Base-by-base conservation (phyloP, 2,888 invertebrate genomes). In the Halictus ligatus region DNA sequence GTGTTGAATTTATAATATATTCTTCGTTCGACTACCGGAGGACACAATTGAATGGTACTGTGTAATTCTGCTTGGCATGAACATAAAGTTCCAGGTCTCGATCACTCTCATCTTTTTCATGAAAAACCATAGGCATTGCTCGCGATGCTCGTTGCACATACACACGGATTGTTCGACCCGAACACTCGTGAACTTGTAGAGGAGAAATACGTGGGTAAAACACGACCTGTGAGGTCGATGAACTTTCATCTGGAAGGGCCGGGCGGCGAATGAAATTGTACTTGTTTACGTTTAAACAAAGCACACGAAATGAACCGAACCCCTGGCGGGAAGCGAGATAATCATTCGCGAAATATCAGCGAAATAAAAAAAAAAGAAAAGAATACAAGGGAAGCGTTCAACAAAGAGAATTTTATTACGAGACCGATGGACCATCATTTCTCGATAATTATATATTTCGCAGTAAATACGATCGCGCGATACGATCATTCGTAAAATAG, bases 401-500 rank as follows among this genome's bases (percentile, higher is more conserved):
- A 69, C 21, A 21, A 40, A 5, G n/a, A n/a, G 40, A 69, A 40
- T 35, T 35, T 15, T 54, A 13, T 69, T 15, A 18, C n/a, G 1
- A 8, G 25, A 40, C 40, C 10, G 40, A 21, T 3, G 4, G 15
- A 40, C 4, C 21, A n/a, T 40, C 69, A 21, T 69, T 69, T 69
- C 8, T 2, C 40, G 40, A n/a, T 69, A 43, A 69, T 69, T 43
- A 69, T 43, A 69, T 21, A 69, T 40, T 40, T 69, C 35, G 1
- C 12, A 35, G 21, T 35, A 40, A 40, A 40, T 43, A 21, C 21
- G 35, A 7, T 73, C 67, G 67, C 18, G 8, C 2, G 29, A 5
- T 10, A 76, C 43, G 54, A 64, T 29, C 21, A 60, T 46, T 46
- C n/a, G 58, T 35, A 40, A 60, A 60, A 75, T 75, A 46, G 29